A percentile compares a stretch with the other conserved stretches of the same genome.
These are phyloP conservation scores for Channallabes apus DNA, from an alignment of 2,797 vertebrate genomes.

Conservation along the genomic window DNA sequence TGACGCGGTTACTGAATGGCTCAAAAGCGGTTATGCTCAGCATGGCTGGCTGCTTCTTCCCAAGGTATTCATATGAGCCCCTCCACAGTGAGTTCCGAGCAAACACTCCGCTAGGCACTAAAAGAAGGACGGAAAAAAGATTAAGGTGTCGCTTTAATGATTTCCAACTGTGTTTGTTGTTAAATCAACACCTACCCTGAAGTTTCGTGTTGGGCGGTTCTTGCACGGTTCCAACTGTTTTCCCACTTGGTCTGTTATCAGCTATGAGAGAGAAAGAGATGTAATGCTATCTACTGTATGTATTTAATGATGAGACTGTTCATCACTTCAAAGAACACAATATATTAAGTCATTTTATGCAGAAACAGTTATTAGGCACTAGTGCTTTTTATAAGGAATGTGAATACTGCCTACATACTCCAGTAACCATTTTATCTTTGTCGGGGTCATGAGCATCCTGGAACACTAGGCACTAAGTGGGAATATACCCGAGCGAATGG, in stretches of 20 bases:
- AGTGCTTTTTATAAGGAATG: neutral
- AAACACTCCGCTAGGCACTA: slow-evolving; percentile 94
- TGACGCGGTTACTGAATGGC: slow-evolving; percentile 83
- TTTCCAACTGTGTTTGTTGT: neutral
- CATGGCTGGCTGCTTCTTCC: slow-evolving; percentile 97
- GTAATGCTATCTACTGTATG: neutral
- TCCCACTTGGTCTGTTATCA: slow-evolving; percentile 88
- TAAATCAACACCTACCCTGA: slow-evolving; percentile 74
- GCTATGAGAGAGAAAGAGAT: slow-evolving; percentile 70
- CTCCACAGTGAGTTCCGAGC: slow-evolving; percentile 96
- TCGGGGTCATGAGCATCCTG: too few relatives aligned
- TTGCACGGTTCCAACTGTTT: slow-evolving; percentile 83
- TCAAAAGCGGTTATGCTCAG: slow-evolving; percentile 92
- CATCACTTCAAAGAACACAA: neutral
- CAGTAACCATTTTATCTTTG: too few relatives aligned
- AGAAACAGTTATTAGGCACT: neutral
- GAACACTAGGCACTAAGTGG: too few relatives aligned
- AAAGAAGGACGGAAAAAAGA: neutral
- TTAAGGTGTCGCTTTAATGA: neutral
- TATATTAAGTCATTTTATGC: neutral
- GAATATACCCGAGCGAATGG: too few relatives aligned
- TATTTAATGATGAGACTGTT: neutral
- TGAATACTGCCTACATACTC: neutral
- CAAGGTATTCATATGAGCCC: slow-evolving; percentile 96
- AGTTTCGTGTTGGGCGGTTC: slow-evolving; percentile 84